Evolutionary conservation across 1,140 invertebrate genomes (phyloP).

Genomic region (Saxidomus purpurata): DNA sequence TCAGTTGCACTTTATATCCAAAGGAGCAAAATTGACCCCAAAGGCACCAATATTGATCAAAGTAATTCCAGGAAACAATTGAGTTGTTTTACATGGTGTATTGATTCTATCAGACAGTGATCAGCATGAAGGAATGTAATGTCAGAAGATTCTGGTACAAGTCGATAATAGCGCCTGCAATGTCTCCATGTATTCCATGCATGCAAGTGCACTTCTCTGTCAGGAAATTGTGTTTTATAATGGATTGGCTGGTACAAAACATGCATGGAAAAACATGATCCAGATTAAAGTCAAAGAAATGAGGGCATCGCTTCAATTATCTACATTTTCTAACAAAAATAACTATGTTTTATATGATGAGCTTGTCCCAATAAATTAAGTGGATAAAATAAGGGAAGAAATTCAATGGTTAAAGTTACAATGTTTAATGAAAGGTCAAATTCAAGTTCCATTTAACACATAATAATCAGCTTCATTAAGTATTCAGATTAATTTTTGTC

Average conservation of each 20-base stretch:
- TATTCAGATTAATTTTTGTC: no score
- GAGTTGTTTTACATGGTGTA: conserved; percentile 14
- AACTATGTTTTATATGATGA: no score
- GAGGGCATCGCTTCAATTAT: no score
- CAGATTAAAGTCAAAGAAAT: not conserved
- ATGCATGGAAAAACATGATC: not conserved
- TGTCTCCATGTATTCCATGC: not conserved
- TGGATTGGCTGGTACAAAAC: not conserved
- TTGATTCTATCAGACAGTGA: conserved; percentile 38
- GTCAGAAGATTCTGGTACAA: conserved; percentile 9
- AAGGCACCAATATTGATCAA: conserved; percentile 37
- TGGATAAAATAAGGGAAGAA: no score
- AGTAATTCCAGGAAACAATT: conserved; percentile 11
- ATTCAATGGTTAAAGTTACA: no score
- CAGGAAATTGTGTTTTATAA: not conserved
- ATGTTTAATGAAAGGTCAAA: no score
- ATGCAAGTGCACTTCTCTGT: not conserved
- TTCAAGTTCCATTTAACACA: no score
- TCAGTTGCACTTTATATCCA: not conserved
- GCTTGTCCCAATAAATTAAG: no score
- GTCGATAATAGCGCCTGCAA: not conserved
- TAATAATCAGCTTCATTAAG: no score
- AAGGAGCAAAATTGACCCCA: conserved; percentile 33
- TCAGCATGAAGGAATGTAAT: conserved; percentile 8
- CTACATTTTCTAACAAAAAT: no score